Evolutionary conservation across 2,888 invertebrate genomes (phyloP).

Genomic region (Lithophane semibrunnea): DNA sequence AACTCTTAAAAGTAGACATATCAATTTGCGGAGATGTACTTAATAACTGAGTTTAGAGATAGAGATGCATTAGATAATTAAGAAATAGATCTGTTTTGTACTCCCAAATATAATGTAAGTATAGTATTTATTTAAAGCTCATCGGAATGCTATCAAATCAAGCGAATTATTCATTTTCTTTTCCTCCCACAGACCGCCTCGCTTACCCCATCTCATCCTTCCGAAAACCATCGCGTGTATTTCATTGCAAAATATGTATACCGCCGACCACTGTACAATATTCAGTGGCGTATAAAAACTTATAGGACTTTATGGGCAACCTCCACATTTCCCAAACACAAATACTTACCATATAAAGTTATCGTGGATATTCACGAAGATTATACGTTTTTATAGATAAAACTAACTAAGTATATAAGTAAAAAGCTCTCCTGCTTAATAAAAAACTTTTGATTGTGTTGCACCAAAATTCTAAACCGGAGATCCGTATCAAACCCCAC

Average conservation of each 20-base stretch:
- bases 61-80: background rate
- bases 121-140: constrained; percentile 4
- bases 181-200: constrained; percentile 44
- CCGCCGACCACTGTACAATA: constrained; percentile 78
- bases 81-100: background rate
- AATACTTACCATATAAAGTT: background rate
- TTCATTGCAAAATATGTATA: constrained; percentile 78
- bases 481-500: constrained; percentile 50
- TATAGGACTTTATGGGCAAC: constrained; percentile 80
- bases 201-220: constrained; percentile 55
- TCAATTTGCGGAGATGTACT: background rate
- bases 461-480: constrained; percentile 7
- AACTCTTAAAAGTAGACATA: background rate
- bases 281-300: constrained; percentile 84
- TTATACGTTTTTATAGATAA: background rate
- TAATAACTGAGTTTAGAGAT: background rate
- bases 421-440: background rate
- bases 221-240: constrained; percentile 62
- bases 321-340: constrained; percentile 69
- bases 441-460: background rate
- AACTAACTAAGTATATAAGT: background rate
- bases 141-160: constrained; percentile 19
- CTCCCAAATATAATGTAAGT: background rate
- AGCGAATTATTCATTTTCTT: constrained; percentile 56
- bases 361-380: background rate